Base-by-base conservation (phyloP, 2,888 invertebrate species). In the Sarcophaga carnaria region DNA sequence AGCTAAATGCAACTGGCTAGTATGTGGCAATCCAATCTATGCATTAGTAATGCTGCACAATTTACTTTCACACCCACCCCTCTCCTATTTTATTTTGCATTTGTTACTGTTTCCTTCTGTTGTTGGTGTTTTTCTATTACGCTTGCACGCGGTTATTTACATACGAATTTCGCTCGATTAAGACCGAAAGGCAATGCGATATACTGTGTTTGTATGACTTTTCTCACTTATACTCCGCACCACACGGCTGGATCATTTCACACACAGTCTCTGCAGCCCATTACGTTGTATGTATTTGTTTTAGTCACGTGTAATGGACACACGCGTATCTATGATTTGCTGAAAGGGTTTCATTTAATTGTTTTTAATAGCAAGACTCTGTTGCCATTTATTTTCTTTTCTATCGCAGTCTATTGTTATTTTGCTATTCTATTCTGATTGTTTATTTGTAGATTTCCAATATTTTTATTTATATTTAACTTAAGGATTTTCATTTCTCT, bases 151-250 rank as follows among this genome's bases (percentile, higher is more conserved):
- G 85, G 69, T 88, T 88, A 88, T 87, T 88, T 89, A 88, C 88
- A 88, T 86, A 85, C 83, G 89, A 88, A 85, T 89, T 89, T 88
- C 82, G 88, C 88, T 89, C 89, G 89, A 88, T 89, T 89, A 89
- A 88, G 76, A 88, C 83, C 80, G 54, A 78, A 83, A 80, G 86
- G 82, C 81, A 78, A 80, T 83, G 74, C 81, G 79, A 81, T 79
- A 83, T 85, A 70, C 8, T 37, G 8, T 37, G 0, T 85, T 69
- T 79, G 85, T 77, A 78, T 88, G 87, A 89, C 88, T 89, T 89
- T 37, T 88, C 86, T 81, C 87, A 88, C 87, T 87, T 85, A 45
- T 78, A 70, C 60, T n/a, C 70, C 54, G 37, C 37, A 37, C 37
- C 37, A 37, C 2, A 0, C 37, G 37, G 59, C 67, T 49, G n/a